Percentiles rank a stretch among this genome's conserved stretches.
phyloP scores from a whole-genome alignment of 2,797 vertebrate genomes.

The Bradypodion ventrale region DNA sequence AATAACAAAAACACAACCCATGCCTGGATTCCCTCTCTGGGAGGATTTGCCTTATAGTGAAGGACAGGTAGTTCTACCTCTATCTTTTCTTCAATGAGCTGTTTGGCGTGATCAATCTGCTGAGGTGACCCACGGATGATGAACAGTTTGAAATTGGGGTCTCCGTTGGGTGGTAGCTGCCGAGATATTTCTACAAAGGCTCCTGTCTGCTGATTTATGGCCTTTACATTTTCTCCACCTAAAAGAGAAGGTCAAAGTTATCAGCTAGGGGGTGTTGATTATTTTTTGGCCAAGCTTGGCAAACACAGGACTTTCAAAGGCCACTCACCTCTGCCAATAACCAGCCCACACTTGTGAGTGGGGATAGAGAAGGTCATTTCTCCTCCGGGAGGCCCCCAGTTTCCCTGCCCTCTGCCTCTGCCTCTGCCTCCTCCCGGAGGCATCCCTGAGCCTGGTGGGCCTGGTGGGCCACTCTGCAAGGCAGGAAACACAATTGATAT shows the following conservation, averaged over 20 bases:
- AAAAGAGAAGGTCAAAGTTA: neutral
- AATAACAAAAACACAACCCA: too few relatives aligned
- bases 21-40: neutral
- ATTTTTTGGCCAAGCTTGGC: neutral
- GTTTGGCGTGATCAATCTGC: conserved; percentile 96
- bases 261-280: neutral
- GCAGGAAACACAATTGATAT: neutral
- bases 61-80: conserved; percentile 78
- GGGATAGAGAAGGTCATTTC: conserved; percentile 95
- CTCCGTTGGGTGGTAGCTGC: conserved; percentile 90
- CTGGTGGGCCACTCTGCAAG: conserved; percentile 82
- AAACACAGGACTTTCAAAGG: accelerated
- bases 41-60: neutral
- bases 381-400: conserved; percentile 89
- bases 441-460: conserved; percentile 86
- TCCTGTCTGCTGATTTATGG: conserved; percentile 95
- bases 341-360: conserved; percentile 92
- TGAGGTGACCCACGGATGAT: conserved; percentile 90
- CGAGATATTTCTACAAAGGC: conserved; percentile 94
- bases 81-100: conserved; percentile 96
- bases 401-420: conserved; percentile 80
- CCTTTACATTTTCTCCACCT: conserved; percentile 93
- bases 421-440: conserved; percentile 81
- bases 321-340: conserved; percentile 86
- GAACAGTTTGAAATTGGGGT: conserved; percentile 95